phyloP scores from a whole-genome alignment of 37 sponge, comb jelly and placozoan genomes.

The Spongilla lacustris region DNA sequence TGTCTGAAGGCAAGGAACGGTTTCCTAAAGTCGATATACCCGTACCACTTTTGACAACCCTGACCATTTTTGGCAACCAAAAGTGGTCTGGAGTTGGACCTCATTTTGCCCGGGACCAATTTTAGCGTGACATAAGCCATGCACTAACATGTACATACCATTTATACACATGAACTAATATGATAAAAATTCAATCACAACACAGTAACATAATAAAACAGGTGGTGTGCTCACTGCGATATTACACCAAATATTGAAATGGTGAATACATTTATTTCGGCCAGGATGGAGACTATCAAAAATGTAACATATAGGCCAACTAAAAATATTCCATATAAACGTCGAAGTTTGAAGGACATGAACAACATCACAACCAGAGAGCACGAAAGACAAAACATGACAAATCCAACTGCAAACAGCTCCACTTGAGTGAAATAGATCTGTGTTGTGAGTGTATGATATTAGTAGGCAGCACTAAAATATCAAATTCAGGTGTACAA shows the following conservation, averaged over 20 bases:
- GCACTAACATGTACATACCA: no score
- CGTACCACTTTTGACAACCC: no score
- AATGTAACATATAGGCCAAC: slow-evolving; percentile 76
- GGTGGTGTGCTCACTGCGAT: not conserved
- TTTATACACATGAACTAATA: no score
- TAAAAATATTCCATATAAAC: slow-evolving; percentile 75
- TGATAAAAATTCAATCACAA: no score
- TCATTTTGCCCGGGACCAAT: no score
- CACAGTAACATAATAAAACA: slow-evolving; percentile 1
- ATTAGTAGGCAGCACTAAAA: no score
- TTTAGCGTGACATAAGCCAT: no score
- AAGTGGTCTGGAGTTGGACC: no score
- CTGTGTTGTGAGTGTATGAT: slow-evolving; percentile 12
- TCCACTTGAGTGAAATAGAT: slow-evolving; percentile 81
- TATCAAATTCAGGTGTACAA: not conserved
- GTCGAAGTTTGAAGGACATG: slow-evolving; percentile 70
- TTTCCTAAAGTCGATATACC: no score
- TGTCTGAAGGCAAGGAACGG: no score
- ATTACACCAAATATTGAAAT: slow-evolving; percentile 59
- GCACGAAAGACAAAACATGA: slow-evolving; percentile 63
- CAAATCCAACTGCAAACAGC: slow-evolving; percentile 72
- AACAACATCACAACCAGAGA: slow-evolving; percentile 68
- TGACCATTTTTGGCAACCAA: no score
- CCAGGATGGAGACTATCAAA: slow-evolving; percentile 72
- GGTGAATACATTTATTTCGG: slow-evolving; percentile 63